A percentile compares a stretch with the other conserved stretches of the same genome.
phyloP scores from a whole-genome alignment of 2,888 invertebrate genomes.

The Drosophila subsilvestris region DNA sequence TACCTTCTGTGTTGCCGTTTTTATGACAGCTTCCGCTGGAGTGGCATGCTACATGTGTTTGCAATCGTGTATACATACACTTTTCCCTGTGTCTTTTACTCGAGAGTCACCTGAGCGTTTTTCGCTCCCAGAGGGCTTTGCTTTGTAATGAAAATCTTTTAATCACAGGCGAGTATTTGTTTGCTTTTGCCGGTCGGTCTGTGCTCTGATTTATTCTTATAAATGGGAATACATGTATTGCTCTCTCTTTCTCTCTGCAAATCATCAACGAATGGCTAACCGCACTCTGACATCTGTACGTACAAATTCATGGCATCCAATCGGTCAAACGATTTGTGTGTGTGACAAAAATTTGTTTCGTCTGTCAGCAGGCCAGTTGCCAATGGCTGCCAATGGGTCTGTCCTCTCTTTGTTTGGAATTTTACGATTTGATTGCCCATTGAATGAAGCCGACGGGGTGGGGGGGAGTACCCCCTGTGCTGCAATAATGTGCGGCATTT shows the following conservation, averaged over 20 bases:
- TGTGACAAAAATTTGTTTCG: slow-evolving; percentile 52
- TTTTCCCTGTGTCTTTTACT: slow-evolving; percentile 16
- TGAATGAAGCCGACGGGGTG: slow-evolving; percentile 41
- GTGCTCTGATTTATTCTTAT: not conserved
- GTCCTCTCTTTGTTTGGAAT: slow-evolving; percentile 38
- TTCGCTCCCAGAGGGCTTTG: not conserved
- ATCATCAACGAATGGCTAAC: slow-evolving; percentile 30
- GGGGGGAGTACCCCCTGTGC: slow-evolving; percentile 18
- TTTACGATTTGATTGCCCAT: slow-evolving; percentile 74
- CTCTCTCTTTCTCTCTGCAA: not conserved
- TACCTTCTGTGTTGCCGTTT: slow-evolving; percentile 52
- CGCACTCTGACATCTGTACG: slow-evolving; percentile 19
- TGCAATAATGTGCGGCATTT: slow-evolving; percentile 75
- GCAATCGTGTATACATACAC: slow-evolving; percentile 18
- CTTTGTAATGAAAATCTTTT: slow-evolving; percentile 6
- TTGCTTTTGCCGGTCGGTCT: not conserved
- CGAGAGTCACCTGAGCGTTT: slow-evolving; percentile 34
- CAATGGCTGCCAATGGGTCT: slow-evolving; percentile 14
- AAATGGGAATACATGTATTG: not conserved
- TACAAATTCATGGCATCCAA: slow-evolving; percentile 23
- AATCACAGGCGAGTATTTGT: slow-evolving; percentile 3
- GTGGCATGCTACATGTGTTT: slow-evolving; percentile 64
- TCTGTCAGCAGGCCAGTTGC: slow-evolving; percentile 44
- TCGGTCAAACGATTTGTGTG: slow-evolving; percentile 43
- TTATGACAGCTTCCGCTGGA: slow-evolving; percentile 69